Evolutionary conservation across 2,797 vertebrate species (phyloP), one percentile per base, ranked within the genome.

Genomic region (Mus minutoides): DNA sequence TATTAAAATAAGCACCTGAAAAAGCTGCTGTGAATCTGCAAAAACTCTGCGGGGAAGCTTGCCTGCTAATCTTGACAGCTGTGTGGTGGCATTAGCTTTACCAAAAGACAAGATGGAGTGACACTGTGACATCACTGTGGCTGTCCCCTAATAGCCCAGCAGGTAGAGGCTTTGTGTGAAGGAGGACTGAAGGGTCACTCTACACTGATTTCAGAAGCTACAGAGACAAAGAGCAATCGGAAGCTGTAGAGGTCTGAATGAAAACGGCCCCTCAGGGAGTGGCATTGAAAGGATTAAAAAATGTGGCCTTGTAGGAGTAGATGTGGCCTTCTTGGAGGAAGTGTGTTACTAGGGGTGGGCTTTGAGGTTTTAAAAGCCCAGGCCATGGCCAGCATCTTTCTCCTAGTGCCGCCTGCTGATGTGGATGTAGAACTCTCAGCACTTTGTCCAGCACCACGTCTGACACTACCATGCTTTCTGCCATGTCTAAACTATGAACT

Each of bases 1-100:
- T n/a, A 67, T 86, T 89, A 96, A 96, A 96, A 92, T 79, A 78
- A 75, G 52, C 62, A 88, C 49, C 34, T 89, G 79, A 64, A 89
- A 93, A 96, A 88, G 92, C 19, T 71, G 78, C 43, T 78, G 11
- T 93, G 77, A 90, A 85, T 71, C 87, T 60, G 88, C 19, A 86
- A 62, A 96, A 89, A 56, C 37, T 62, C 77, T 84, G 73, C 88
- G 94, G 95, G 60, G 71, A 94, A 89, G 75, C 88, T 22, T 92
- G 84, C 91, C 91, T 92, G 86, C 82, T 93, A 75, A 94, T 91
- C 94, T 91, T 82, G 40, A 52, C 54, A 80, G 6, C 58, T 26
- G 5, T 92, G 46, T 31, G 85, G 46, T 31, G 85, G 86, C 19
- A 34, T 40, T 37, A 69, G 49, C 67, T 90, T 87, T 69, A 90